Evolutionary conservation across 2,888 invertebrate species (phyloP).

Genomic region (Myathropa florea): DNA sequence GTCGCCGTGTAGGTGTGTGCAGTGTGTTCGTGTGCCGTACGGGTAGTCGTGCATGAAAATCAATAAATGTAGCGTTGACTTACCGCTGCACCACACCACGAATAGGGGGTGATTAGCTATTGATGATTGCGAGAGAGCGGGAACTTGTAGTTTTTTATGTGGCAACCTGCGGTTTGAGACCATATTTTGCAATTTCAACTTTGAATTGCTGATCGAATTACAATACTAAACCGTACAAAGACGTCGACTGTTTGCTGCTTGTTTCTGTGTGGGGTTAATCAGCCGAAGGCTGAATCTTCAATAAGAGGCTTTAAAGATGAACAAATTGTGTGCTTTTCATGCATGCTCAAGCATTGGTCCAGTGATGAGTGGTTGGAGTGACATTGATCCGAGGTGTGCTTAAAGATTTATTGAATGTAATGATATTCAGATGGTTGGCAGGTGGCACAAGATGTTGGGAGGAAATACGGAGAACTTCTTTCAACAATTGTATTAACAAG

Average conservation of each 20-base stretch:
- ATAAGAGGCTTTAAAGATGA: not conserved
- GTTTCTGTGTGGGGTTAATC: not conserved
- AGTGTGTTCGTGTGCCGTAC: not conserved
- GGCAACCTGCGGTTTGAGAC: slow-evolving; percentile 28
- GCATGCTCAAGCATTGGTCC: not conserved
- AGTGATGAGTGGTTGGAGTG: not conserved
- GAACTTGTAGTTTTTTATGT: slow-evolving; percentile 19
- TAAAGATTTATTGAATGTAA: not conserved
- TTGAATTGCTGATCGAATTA: slow-evolving; percentile 27
- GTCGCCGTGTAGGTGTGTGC: not conserved
- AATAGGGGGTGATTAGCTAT: slow-evolving; percentile 1
- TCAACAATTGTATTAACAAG: too few species aligned
- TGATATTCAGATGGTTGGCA: not conserved
- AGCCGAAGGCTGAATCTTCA: not conserved
- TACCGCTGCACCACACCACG: not conserved
- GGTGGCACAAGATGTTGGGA: not conserved
- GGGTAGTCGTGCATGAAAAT: slow-evolving; percentile 32
- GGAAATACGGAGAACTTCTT: too few species aligned
- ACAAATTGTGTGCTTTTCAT: not conserved
- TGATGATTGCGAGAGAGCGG: slow-evolving; percentile 18
- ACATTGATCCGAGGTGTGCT: not conserved
- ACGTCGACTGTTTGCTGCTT: not conserved
- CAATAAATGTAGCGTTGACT: slow-evolving; percentile 34
- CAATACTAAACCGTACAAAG: not conserved
- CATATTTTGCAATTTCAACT: slow-evolving; percentile 25